Conservation (phyloP, 1,140 invertebrate genomes). For the Myzus persicae region DNA sequence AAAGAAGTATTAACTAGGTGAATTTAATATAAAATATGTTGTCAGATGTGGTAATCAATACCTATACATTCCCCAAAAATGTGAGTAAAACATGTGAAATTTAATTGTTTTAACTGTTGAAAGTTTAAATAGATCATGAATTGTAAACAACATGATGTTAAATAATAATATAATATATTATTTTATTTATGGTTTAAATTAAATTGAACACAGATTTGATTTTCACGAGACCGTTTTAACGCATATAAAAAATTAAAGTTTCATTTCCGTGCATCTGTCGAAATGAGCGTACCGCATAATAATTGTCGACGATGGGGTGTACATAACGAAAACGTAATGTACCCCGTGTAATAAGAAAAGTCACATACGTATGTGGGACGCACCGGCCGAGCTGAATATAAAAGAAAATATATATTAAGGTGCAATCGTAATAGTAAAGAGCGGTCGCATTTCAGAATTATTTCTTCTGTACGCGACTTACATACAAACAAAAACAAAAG, state of each 20-base stretch:
- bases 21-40: background rate
- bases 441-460: background rate
- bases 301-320: background rate
- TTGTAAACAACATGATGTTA: background rate
- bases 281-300: background rate
- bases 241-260: background rate
- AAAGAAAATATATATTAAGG: slow-evolving; percentile 1
- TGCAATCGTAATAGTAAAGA: background rate
- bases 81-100: background rate
- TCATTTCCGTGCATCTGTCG: background rate
- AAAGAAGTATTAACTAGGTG: background rate
- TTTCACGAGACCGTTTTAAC: background rate
- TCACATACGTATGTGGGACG: background rate
- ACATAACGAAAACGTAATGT: background rate
- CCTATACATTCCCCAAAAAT: background rate
- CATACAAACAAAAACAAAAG: background rate
- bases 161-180: background rate
- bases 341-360: background rate
- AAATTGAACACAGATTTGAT: background rate
- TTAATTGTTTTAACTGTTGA: background rate
- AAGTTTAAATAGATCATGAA: background rate
- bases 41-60: background rate
- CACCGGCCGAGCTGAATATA: background rate
- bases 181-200: background rate
- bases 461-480: background rate